Conservation (phyloP, 2,888 invertebrate species). For the Netelia fuscicornis region DNA sequence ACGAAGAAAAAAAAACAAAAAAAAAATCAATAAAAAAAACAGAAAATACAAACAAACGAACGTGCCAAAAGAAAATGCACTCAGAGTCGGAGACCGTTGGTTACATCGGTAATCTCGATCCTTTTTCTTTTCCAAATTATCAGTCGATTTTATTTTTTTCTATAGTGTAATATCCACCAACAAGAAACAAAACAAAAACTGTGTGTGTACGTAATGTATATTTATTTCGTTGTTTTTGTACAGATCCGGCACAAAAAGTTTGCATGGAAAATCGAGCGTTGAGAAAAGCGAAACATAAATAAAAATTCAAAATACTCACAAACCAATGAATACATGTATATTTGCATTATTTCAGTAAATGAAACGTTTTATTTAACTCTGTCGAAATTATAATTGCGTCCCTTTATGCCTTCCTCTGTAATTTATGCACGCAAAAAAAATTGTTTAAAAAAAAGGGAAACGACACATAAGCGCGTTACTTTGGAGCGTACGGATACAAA, state of each 20-base stretch:
- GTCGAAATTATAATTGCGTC: no score
- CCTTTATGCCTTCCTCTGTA: not conserved
- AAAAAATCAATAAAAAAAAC: constrained; percentile 3
- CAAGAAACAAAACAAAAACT: constrained; percentile 3
- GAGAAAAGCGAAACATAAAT: not conserved
- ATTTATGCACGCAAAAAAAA: not conserved
- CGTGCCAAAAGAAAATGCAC: constrained; percentile 48
- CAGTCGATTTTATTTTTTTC: not conserved
- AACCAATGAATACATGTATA: not conserved
- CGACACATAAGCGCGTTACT: not conserved
- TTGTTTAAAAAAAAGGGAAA: not conserved
- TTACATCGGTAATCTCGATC: not conserved
- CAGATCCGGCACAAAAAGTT: not conserved
- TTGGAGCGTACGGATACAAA: not conserved
- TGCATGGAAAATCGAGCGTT: not conserved
- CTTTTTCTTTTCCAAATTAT: constrained; percentile 14
- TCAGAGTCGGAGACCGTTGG: constrained; percentile 7
- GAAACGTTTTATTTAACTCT: no score
- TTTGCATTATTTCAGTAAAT: not conserved
- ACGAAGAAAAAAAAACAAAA: constrained; percentile 27
- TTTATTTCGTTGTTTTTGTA: constrained; percentile 13
- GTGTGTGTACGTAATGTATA: not conserved
- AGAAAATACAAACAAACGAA: constrained; percentile 13
- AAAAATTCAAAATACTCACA: not conserved
- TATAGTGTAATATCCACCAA: not conserved